Conservation (phyloP, 2,797 vertebrate genomes). For the Strix occidentalis region DNA sequence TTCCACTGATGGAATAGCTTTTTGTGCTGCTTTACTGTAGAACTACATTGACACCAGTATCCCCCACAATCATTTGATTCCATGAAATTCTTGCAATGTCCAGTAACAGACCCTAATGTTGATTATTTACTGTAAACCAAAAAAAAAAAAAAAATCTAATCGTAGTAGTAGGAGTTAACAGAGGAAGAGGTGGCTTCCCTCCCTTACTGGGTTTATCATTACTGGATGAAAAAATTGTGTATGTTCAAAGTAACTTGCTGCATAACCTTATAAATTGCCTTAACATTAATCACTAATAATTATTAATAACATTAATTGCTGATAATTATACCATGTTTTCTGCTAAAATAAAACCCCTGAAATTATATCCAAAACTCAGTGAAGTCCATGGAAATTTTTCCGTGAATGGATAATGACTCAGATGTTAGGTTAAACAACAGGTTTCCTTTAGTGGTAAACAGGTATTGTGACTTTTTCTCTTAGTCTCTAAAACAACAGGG, state of each 20-base stretch:
- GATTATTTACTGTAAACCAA: not conserved
- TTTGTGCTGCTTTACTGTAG: not conserved
- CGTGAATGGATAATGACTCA: not conserved
- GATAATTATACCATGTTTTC: not conserved
- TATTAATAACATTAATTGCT: not conserved
- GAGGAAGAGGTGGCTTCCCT: not conserved
- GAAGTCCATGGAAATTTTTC: not conserved
- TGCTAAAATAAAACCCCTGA: not conserved
- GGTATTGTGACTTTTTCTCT: not conserved
- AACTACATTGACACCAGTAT: not conserved
- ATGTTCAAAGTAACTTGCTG: not conserved
- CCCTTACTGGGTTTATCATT: not conserved
- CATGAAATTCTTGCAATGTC: not conserved
- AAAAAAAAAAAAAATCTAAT: not conserved
- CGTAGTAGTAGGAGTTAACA: not conserved
- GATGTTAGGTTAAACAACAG: not conserved
- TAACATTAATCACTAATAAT: not conserved
- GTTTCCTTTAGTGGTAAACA: not conserved
- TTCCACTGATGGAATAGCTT: not conserved
- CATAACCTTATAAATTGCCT: not conserved
- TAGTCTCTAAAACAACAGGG: not conserved
- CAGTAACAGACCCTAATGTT: not conserved
- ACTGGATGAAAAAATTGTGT: not conserved
- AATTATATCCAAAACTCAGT: not conserved
- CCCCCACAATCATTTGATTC: not conserved